Conservation (phyloP, 2,797 vertebrate species). For the Melopsittacus undulatus region DNA sequence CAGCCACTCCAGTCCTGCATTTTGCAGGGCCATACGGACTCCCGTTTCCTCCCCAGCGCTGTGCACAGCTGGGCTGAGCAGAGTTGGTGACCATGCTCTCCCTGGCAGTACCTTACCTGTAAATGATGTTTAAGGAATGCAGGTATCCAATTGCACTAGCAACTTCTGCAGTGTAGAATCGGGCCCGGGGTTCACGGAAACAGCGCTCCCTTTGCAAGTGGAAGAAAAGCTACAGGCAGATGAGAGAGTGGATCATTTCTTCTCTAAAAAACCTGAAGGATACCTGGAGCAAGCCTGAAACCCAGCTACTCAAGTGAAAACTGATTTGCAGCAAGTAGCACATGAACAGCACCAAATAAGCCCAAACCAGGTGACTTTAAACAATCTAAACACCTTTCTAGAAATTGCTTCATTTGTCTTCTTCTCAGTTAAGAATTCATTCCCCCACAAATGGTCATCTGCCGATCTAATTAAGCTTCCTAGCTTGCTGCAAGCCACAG, state of each 20-base stretch:
- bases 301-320: not conserved
- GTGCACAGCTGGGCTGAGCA: not conserved
- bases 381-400: not conserved
- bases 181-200: constrained; percentile 92
- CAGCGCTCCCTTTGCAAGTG: constrained; percentile 93
- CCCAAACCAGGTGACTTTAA: not conserved
- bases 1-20: not conserved
- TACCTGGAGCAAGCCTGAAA: not conserved
- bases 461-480: not conserved
- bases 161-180: constrained; percentile 93
- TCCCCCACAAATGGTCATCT: not conserved
- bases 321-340: not conserved
- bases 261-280: not conserved
- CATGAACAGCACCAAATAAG: not conserved
- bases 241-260: not conserved
- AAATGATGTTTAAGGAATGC: constrained; percentile 96
- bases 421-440: not conserved
- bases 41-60: not conserved
- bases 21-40: not conserved
- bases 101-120: constrained; percentile 81
- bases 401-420: not conserved
- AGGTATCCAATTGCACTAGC: constrained; percentile 96
- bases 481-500: not conserved
- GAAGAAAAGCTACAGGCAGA: constrained; percentile 87
- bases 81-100: not conserved